Base-by-base conservation (phyloP, 2,797 vertebrate species). In the Sebastes minor region DNA sequence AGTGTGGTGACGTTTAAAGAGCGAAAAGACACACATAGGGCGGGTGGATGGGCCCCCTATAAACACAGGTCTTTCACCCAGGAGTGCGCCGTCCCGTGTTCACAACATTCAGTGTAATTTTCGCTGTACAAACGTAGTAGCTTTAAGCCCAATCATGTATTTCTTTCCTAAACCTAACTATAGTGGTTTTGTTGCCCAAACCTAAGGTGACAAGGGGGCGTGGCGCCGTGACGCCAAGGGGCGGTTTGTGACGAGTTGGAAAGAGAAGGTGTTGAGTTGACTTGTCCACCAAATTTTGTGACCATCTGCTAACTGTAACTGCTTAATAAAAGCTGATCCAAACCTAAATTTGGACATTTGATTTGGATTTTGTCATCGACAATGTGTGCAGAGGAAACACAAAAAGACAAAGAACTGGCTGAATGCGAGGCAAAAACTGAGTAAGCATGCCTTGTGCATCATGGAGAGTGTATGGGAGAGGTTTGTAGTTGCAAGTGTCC, bases 261-360 rank as follows among this genome's bases (percentile, higher is more conserved):
- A 52, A 20, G 8, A 52, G 18, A 52, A 52, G 18, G 46, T 52
- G 46, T n/a, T 52, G 8, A 52, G 46, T 18, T 22, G 4, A 38
- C 11, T 72, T 14, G 11, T 62, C 33, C n/a, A 55, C 1, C n/a
- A 60, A 32, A 23, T 76, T 71, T 57, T 42, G 23, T 30, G 61
- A 52, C 49, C 64, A 70, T 72, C 63, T 81, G 56, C 22, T 32
- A 71, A 66, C 32, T 13, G 42, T 53, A 52, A 52, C 32, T 73
- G 63, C 30, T 64, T 11, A 30, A 62, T 70, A 74, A 74, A 84
- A 63, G 57, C 12, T 55, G 6, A 61, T 72, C 25, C 63, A 23
- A 59, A 81, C 80, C 49, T 68, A 70, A 13, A 74, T 81, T 72
- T 68, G n/a, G 55, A 71, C 28, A 38, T 73, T 64, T 38, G 8